Evolutionary conservation across 2,113 vertebrate species (phyloP), one percentile per base, ranked within the genome.

Genomic region (Pluvialis apricaria): DNA sequence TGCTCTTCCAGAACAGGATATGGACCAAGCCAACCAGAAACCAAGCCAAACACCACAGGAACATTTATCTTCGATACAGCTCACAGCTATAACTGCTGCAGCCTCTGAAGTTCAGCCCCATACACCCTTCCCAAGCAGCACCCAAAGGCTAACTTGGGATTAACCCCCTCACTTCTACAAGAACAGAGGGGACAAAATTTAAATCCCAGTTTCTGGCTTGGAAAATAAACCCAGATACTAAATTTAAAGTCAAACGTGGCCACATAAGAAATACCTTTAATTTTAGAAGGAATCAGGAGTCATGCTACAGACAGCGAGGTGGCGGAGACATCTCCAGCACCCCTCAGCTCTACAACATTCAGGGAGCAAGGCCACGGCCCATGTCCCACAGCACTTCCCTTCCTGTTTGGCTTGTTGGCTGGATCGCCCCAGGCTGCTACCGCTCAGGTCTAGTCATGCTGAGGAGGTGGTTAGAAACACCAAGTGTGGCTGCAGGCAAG

Each of bases 391-490:
- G 49, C 0, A 0, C 17, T 87, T 91, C 60, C 77, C 54, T 42
- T 97, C 69, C 77, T 95, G 96, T 96, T 96, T 95, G 94, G 88
- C 93, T 94, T 73, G 95, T 93, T 90, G 90, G 90, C 73, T 95
- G 83, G 85, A 77, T 86, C 2, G 32, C 64, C 87, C 93, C 90
- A 62, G 68, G 89, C 84, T 84, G 87, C 52, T 57, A 94, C 96
- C 80, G 57, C 97, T 97, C 97, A 96, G 97, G 97, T 97, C 97
- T 98, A 97, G 92, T 96, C 98, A 98, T 98, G 98, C 98, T 98
- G 97, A 95, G 92, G 97, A 97, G 94, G 93, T 92, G 93, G 86
- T 82, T 77, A 92, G 95, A 97, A 96, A 97, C 70, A 95, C 96
- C 68, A 47, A 88, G 97, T 97, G 97, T 97, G 96, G 97, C 96